Conservation (phyloP, 30 jellyfish, hydroid and myxozoan species). For the Calvadosia cruxmelitensis region DNA sequence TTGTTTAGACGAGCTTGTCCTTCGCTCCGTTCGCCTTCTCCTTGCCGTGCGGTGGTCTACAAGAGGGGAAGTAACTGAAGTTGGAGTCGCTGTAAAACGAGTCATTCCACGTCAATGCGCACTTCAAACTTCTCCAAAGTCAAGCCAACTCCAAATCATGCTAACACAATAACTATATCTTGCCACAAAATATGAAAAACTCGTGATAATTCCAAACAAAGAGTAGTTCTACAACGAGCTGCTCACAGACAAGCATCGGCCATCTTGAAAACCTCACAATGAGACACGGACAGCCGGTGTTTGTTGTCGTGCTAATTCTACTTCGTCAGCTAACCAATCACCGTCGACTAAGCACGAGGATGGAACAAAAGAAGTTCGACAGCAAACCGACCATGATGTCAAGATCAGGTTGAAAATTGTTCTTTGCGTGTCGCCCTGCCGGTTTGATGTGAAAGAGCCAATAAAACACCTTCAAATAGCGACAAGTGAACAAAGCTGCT, state of each 20-base stretch:
- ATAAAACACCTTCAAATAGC: no score
- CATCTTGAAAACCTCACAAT: constrained; percentile 1
- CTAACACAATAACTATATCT: no score
- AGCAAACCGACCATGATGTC: no score
- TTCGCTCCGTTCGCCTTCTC: neutral
- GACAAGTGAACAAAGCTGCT: no score
- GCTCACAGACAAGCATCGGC: neutral
- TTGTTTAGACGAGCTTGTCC: neutral
- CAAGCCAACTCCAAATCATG: neutral
- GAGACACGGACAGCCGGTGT: constrained; percentile 1
- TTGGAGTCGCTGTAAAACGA: neutral
- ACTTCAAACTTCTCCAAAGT: neutral
- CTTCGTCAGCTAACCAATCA: neutral
- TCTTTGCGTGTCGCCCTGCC: no score
- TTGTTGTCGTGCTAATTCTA: neutral
- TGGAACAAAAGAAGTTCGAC: neutral
- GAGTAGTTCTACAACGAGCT: neutral
- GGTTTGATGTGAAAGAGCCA: no score
- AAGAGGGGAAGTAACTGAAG: neutral
- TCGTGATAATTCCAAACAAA: no score
- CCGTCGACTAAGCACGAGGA: neutral
- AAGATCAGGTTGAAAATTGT: no score
- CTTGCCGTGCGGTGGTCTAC: neutral
- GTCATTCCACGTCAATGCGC: neutral
- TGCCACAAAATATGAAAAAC: no score